phyloP scores from a whole-genome alignment of 2,113 vertebrate species.

The Daboia siamensis region DNA sequence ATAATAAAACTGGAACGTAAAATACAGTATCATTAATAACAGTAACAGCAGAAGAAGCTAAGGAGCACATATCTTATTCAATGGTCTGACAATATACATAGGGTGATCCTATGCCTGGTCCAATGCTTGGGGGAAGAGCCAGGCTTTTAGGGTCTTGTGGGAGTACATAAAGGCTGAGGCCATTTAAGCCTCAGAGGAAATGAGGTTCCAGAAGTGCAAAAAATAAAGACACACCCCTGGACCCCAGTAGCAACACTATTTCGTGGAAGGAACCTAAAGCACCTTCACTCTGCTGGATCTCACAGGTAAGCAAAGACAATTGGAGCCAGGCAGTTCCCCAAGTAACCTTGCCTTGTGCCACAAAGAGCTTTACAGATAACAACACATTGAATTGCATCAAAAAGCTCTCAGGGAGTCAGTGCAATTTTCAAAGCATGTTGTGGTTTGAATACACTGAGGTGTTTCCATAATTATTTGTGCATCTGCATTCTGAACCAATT shows the following conservation, averaged over 20 bases:
- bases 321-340: not conserved
- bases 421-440: not conserved
- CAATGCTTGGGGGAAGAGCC: not conserved
- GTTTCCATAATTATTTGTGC: not conserved
- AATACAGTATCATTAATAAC: not conserved
- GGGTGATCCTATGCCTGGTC: not conserved
- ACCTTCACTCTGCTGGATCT: not conserved
- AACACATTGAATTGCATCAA: not conserved
- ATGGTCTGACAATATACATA: not conserved
- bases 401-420: not conserved
- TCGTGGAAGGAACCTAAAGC: not conserved
- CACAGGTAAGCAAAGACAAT: not conserved
- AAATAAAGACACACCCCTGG: not conserved
- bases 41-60: not conserved
- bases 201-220: not conserved
- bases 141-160: not conserved
- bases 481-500: not conserved
- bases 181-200: not conserved
- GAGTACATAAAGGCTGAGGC: not conserved
- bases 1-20: not conserved
- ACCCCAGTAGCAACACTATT: not conserved
- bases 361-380: not conserved
- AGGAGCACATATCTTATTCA: not conserved
- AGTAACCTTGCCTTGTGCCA: not conserved
- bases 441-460: not conserved